These are phyloP conservation scores for Australoheros facetus DNA, from an alignment of 2,797 vertebrate genomes.

Conservation along the genomic window DNA sequence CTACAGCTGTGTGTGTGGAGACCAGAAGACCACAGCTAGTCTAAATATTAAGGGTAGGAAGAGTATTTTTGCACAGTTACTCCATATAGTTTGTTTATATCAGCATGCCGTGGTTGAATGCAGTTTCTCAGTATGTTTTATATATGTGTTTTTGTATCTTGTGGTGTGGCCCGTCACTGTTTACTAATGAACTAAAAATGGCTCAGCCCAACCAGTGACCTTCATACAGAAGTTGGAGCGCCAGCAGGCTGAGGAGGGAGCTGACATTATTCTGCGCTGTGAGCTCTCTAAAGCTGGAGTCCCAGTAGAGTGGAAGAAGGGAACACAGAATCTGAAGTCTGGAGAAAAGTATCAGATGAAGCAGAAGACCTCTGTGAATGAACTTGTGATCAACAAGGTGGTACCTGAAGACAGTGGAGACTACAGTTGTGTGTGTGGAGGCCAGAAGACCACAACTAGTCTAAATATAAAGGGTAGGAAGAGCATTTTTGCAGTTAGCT, in stretches of 20 bases:
- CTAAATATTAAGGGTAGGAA: too few species aligned
- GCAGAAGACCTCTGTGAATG: constrained; percentile 70
- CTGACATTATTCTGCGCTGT: constrained; percentile 52
- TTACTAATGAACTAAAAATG: too few species aligned
- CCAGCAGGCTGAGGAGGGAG: constrained; percentile 70
- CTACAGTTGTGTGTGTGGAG: constrained; percentile 82
- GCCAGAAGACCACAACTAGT: constrained; percentile 72
- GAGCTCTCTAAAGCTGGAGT: constrained; percentile 68
- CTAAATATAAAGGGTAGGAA: constrained; percentile 54
- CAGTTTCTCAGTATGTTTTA: neutral
- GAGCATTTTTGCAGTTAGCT: neutral
- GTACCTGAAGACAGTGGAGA: constrained; percentile 77
- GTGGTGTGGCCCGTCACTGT: too few species aligned
- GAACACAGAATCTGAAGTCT: constrained; percentile 68
- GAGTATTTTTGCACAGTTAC: neutral
- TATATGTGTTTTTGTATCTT: neutral
- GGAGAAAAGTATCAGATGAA: constrained; percentile 81
- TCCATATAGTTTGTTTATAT: neutral
- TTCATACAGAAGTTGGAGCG: constrained; percentile 76
- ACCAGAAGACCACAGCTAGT: too few species aligned
- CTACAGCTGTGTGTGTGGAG: too few species aligned
- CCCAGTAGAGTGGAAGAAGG: constrained; percentile 83
- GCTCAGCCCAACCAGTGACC: constrained; percentile 74
- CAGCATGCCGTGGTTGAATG: neutral
- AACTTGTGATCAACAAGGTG: constrained; percentile 75